Evolutionary conservation across 2,888 invertebrate species (phyloP).

Genomic region (Harpagoxenus sublaevis): DNA sequence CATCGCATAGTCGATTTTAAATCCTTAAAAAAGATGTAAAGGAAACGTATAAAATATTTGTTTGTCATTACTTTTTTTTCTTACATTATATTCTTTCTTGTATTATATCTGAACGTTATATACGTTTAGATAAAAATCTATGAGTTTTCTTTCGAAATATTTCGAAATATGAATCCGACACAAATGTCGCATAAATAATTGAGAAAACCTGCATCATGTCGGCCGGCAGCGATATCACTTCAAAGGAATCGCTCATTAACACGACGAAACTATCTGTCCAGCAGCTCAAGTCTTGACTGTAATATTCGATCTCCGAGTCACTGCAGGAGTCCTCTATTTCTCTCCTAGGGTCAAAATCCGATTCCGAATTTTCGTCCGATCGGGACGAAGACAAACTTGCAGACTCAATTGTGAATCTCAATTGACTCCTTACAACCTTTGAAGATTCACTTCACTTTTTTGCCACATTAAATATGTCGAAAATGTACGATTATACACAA

Average conservation of each 20-base stretch:
- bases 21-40: not conserved
- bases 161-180: not conserved
- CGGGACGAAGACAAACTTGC: conserved; percentile 83
- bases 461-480: not conserved
- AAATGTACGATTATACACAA: not conserved
- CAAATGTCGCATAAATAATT: conserved; percentile 1
- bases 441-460: conserved; percentile 15
- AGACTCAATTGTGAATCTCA: conserved; percentile 84
- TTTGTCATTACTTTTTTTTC: not conserved
- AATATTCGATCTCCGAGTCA: conserved; percentile 73
- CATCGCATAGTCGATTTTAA: not conserved
- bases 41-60: not conserved
- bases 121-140: not conserved
- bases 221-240: conserved; percentile 85
- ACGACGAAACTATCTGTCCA: conserved; percentile 84
- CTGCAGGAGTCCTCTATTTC: conserved; percentile 70
- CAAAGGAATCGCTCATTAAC: conserved; percentile 86
- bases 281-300: conserved; percentile 66
- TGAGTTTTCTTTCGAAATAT: not conserved
- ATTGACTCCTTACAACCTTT: conserved; percentile 40
- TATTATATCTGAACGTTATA: not conserved
- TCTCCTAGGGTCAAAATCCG: conserved; percentile 75
- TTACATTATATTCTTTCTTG: not conserved
- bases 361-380: conserved; percentile 81
- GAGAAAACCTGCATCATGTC: conserved; percentile 84